phyloP scores from a whole-genome alignment of 2,888 invertebrate species.

The Mythimna lalbum region DNA sequence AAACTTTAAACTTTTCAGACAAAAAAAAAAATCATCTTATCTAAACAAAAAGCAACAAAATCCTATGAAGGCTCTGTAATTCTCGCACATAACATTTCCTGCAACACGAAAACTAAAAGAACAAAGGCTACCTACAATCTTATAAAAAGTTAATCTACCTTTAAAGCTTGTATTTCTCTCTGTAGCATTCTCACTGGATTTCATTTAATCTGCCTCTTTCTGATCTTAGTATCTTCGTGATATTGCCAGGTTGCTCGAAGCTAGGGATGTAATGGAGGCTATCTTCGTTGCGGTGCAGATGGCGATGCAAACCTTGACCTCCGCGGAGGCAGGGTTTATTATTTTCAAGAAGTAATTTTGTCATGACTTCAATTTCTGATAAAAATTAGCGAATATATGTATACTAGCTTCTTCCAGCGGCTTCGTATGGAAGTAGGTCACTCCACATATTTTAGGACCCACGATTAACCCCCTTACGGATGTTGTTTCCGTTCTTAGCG shows the following conservation, averaged over 20 bases:
- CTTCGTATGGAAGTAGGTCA: no score
- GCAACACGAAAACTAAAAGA: conserved; percentile 24
- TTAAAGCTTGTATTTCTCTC: conserved; percentile 36
- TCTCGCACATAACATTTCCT: conserved; percentile 33
- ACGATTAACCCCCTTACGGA: no score
- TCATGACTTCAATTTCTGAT: no score
- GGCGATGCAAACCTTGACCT: not conserved
- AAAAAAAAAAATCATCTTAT: not conserved
- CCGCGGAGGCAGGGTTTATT: not conserved
- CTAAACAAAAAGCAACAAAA: not conserved
- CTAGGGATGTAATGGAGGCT: not conserved
- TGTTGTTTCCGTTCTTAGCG: no score
- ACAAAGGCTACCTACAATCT: conserved; percentile 27
- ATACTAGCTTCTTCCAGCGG: no score
- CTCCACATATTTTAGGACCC: no score
- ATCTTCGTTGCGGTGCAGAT: not conserved
- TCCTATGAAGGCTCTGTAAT: not conserved
- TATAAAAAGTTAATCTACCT: conserved; percentile 56
- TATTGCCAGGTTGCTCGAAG: conserved; percentile 31
- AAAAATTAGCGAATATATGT: no score
- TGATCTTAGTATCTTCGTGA: conserved; percentile 20
- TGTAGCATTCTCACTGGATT: conserved; percentile 44
- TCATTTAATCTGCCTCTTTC: conserved; percentile 34
- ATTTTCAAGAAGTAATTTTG: no score
- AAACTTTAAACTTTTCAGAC: not conserved